Evolutionary conservation across 1,140 invertebrate species (phyloP).

Genomic region (Sitobion miscanthi): DNA sequence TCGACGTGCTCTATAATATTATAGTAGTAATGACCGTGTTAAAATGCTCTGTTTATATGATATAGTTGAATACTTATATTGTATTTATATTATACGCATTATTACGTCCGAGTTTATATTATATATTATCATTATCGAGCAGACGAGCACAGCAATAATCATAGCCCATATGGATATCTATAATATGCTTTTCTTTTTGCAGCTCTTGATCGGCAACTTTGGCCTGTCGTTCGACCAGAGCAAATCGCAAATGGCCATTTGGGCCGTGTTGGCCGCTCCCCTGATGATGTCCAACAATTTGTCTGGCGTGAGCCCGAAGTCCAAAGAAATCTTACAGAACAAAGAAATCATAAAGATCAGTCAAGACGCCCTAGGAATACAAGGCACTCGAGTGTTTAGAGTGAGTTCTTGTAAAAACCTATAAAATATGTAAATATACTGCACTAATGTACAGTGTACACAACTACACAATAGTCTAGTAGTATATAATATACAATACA

Average conservation of each 20-base stretch:
- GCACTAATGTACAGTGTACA: not conserved
- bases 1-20: conserved; percentile 47
- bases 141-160: too few species aligned
- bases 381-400: conserved; percentile 67
- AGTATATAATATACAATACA: too few species aligned
- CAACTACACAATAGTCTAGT: too few species aligned
- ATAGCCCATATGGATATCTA: too few species aligned
- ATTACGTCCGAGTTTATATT: too few species aligned
- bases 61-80: too few species aligned
- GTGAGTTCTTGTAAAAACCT: conserved; percentile 55
- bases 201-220: conserved; percentile 86
- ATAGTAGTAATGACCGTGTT: not conserved
- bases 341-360: conserved; percentile 77
- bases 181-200: conserved; percentile 61
- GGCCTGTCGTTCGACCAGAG: conserved; percentile 84
- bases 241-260: conserved; percentile 87
- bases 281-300: conserved; percentile 89
- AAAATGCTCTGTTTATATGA: not conserved
- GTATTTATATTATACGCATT: too few species aligned
- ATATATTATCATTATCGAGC: too few species aligned
- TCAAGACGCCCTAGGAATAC: conserved; percentile 82
- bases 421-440: not conserved
- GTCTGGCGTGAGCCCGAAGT: conserved; percentile 72
- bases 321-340: conserved; percentile 80
- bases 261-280: conserved; percentile 87